These are phyloP conservation scores for Lophotis ruficrista DNA, from an alignment of 2,113 vertebrate species.

Conservation along the genomic window DNA sequence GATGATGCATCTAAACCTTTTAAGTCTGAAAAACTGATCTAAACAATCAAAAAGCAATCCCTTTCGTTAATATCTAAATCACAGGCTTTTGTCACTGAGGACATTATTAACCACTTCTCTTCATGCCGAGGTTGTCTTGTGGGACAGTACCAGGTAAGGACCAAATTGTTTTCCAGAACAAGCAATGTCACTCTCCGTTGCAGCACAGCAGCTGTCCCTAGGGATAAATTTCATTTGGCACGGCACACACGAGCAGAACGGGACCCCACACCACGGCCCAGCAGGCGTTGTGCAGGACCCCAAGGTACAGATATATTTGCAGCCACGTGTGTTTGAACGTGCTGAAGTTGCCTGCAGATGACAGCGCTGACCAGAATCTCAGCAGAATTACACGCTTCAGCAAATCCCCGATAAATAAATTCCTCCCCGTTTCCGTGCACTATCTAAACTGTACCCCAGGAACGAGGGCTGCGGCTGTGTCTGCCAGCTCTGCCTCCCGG, in stretches of 20 bases:
- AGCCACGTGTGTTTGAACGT: fast-evolving
- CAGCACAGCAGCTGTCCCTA: fast-evolving
- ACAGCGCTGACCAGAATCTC: fast-evolving
- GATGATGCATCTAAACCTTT: not conserved
- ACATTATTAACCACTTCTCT: not conserved
- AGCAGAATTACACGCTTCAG: not conserved
- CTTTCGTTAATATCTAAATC: not conserved
- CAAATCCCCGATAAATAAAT: not conserved
- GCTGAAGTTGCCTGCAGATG: not conserved
- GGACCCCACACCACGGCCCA: fast-evolving
- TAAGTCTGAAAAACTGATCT: not conserved
- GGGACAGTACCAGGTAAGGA: fast-evolving
- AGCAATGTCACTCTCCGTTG: fast-evolving
- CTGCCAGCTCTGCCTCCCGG: not conserved
- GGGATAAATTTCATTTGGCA: fast-evolving
- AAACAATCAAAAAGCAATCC: not conserved
- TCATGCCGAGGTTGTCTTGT: fast-evolving
- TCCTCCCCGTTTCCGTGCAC: not conserved
- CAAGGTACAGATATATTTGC: fast-evolving
- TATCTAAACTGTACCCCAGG: fast-evolving
- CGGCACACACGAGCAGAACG: fast-evolving
- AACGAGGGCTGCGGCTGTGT: not conserved
- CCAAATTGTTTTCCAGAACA: fast-evolving
- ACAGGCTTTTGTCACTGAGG: not conserved
- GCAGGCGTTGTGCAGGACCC: fast-evolving